These are phyloP conservation scores for Urocyon cinereoargenteus DNA, from an alignment of 2,797 vertebrate species.

Conservation along the genomic window DNA sequence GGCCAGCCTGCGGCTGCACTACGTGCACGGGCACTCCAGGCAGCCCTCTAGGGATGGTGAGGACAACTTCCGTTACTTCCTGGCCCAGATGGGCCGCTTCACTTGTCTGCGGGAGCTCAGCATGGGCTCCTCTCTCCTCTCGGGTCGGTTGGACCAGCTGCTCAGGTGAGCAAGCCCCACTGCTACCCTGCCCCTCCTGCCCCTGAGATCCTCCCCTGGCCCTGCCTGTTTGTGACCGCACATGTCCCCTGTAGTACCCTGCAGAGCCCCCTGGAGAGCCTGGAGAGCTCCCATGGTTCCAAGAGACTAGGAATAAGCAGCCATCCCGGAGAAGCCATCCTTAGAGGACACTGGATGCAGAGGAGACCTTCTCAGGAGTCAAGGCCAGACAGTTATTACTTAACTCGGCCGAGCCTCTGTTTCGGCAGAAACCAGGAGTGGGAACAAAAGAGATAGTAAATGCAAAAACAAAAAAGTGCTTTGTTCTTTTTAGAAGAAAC, in stretches of 20 bases:
- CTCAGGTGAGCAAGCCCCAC: conserved; percentile 88
- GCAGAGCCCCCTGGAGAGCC: conserved; percentile 91
- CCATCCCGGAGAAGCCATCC: background rate
- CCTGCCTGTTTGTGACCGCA: background rate
- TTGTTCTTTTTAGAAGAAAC: conserved; percentile 16
- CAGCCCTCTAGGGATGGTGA: conserved; percentile 87
- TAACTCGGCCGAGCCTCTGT: background rate
- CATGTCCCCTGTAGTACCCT: conserved; percentile 88
- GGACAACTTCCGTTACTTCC: conserved; percentile 89
- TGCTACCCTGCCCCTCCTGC: background rate
- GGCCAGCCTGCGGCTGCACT: conserved; percentile 92
- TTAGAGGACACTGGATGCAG: background rate
- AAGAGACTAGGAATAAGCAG: background rate
- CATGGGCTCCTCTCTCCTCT: conserved; percentile 93
- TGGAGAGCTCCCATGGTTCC: conserved; percentile 86
- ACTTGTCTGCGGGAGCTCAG: conserved; percentile 90
- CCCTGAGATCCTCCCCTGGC: background rate
- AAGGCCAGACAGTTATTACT: background rate
- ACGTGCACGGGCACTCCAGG: conserved; percentile 93
- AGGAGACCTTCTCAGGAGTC: background rate
- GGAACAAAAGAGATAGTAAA: background rate
- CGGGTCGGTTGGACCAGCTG: conserved; percentile 92
- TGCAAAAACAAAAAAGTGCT: background rate
- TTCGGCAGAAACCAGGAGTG: conserved; percentile 18
- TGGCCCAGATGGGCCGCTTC: conserved; percentile 90